phyloP scores from a whole-genome alignment of 2,888 invertebrate genomes.

The Plebejus anna region DNA sequence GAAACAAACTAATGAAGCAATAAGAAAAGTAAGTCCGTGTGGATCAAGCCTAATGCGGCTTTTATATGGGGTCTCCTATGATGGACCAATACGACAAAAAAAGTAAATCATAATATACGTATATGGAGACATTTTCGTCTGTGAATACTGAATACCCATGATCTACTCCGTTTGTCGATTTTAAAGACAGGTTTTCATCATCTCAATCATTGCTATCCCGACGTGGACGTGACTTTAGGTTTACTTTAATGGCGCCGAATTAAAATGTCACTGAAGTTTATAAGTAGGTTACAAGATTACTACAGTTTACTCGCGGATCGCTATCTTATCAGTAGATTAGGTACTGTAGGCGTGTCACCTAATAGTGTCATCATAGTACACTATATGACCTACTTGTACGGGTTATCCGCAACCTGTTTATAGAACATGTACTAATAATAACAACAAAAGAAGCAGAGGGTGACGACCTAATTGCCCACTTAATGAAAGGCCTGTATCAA shows the following conservation, averaged over 20 bases:
- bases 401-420: conserved; percentile 10
- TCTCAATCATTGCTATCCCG: background rate
- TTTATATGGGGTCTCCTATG: background rate
- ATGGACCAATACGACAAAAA: background rate
- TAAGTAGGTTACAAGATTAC: conserved; percentile 19
- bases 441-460: conserved; percentile 17
- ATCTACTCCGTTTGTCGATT: background rate
- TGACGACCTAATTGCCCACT: conserved; percentile 15
- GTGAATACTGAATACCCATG: background rate
- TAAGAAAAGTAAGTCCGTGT: too few relatives aligned
- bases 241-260: background rate
- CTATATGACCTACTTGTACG: background rate
- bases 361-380: conserved; percentile 19
- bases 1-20: too few relatives aligned
- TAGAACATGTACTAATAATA: conserved; percentile 18
- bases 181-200: background rate
- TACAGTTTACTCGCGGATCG: background rate
- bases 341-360: conserved; percentile 7
- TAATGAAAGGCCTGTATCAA: conserved; percentile 17
- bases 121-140: background rate
- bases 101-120: too few relatives aligned
- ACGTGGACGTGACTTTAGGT: background rate
- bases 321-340: conserved; percentile 22
- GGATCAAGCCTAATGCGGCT: too few relatives aligned
- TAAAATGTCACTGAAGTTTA: conserved; percentile 13